Percentiles rank a stretch among this genome's conserved stretches.
Conservation (phyloP, 2,113 vertebrate species). For the Dendropsophus ebraccatus region DNA sequence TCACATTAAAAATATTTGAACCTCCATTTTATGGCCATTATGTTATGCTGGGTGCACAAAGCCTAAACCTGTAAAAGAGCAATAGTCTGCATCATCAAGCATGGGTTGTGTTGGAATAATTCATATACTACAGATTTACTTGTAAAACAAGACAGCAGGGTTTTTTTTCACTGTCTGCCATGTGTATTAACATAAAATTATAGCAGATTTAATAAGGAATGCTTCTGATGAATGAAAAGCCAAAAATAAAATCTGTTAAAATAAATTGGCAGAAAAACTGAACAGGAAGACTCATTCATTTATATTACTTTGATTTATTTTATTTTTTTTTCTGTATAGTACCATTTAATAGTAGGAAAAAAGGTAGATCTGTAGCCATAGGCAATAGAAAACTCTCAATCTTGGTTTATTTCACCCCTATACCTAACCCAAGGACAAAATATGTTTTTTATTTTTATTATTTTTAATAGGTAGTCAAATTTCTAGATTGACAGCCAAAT, state of each 20-base stretch:
- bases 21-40: no score
- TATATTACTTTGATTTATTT: no score
- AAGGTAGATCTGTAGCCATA: no score
- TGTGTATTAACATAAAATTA: background rate
- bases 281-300: no score
- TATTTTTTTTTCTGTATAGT: no score
- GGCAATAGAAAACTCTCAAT: no score
- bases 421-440: no score
- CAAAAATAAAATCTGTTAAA: conserved; percentile 4
- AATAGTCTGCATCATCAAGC: background rate
- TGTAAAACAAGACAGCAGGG: background rate
- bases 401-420: no score
- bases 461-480: background rate
- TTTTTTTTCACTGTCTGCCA: conserved; percentile 22
- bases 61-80: background rate
- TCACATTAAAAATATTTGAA: no score
- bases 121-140: conserved; percentile 11
- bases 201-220: background rate
- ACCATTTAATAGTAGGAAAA: no score
- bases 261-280: background rate
- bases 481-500: background rate
- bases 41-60: no score
- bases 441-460: background rate
- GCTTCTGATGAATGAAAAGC: background rate
- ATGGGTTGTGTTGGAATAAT: conserved; percentile 12